Percentiles rank a stretch among this genome's conserved stretches.
Conservation (phyloP, 2,113 vertebrate genomes). For the Riparia riparia region DNA sequence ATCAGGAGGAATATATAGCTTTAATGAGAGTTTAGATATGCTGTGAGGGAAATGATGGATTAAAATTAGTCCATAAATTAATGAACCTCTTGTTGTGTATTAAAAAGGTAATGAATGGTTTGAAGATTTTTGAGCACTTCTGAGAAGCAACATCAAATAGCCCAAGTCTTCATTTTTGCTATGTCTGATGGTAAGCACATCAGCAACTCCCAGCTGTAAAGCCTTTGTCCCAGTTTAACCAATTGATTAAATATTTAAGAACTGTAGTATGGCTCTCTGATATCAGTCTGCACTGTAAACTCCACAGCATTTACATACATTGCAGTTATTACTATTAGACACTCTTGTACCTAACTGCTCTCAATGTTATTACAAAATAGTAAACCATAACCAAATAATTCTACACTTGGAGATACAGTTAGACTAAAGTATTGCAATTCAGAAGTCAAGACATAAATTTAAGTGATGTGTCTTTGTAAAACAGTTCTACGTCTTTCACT, state of each 20-base stretch:
- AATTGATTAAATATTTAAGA: not conserved
- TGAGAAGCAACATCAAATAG: not conserved
- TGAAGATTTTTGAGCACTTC: not conserved
- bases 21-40: not conserved
- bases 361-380: not conserved
- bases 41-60: not conserved
- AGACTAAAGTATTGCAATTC: not conserved
- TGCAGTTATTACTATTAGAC: not conserved
- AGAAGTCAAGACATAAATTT: not conserved
- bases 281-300: not conserved
- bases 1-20: not conserved
- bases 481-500: not conserved
- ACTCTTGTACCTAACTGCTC: not conserved
- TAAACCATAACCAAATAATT: not conserved
- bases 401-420: not conserved
- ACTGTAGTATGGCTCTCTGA: not conserved
- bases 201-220: not conserved
- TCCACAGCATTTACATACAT: not conserved
- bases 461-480: not conserved
- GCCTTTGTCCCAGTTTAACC: not conserved
- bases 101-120: not conserved
- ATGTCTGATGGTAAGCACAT: not conserved
- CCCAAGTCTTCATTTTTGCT: not conserved
- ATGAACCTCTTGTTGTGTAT: not conserved
- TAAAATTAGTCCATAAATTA: constrained; percentile 12